Conservation (phyloP, 1,140 invertebrate genomes). For the Telenomus remus region DNA sequence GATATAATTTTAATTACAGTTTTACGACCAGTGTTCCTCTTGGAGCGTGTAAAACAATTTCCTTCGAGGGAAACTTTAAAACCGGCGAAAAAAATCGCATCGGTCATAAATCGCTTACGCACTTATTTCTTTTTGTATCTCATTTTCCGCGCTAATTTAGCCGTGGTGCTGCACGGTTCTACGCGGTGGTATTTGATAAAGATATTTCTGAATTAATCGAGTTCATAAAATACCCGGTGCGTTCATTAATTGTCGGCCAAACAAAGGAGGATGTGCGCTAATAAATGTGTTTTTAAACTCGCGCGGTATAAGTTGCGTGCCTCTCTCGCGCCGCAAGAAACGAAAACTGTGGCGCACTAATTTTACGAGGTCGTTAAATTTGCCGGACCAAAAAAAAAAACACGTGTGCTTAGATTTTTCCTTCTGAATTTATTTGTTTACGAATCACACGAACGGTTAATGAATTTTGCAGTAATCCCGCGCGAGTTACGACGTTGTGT, state of each 20-base stretch:
- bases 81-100: too few species aligned
- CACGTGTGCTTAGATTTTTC: slow-evolving; percentile 27
- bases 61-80: too few species aligned
- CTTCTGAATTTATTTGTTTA: slow-evolving; percentile 43
- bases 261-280: slow-evolving; percentile 8
- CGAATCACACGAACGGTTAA: slow-evolving; percentile 49
- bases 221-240: too few species aligned
- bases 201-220: too few species aligned
- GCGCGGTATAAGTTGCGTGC: slow-evolving; percentile 12
- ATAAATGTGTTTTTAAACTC: slow-evolving; percentile 44
- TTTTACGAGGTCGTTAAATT: slow-evolving; percentile 48
- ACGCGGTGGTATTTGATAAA: too few species aligned
- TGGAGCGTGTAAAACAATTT: too few species aligned
- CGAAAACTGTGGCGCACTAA: slow-evolving; percentile 35
- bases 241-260: slow-evolving; percentile 9
- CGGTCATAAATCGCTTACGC: too few species aligned
- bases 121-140: too few species aligned
- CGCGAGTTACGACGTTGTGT: slow-evolving; percentile 32
- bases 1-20: too few species aligned
- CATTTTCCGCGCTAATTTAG: too few species aligned
- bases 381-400: slow-evolving; percentile 36
- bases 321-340: slow-evolving; percentile 25
- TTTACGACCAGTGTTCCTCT: too few species aligned
- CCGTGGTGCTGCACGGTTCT: too few species aligned
- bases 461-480: slow-evolving; percentile 48